Evolutionary conservation across 2,888 invertebrate species (phyloP).

Genomic region (Pelosia muscerda): DNA sequence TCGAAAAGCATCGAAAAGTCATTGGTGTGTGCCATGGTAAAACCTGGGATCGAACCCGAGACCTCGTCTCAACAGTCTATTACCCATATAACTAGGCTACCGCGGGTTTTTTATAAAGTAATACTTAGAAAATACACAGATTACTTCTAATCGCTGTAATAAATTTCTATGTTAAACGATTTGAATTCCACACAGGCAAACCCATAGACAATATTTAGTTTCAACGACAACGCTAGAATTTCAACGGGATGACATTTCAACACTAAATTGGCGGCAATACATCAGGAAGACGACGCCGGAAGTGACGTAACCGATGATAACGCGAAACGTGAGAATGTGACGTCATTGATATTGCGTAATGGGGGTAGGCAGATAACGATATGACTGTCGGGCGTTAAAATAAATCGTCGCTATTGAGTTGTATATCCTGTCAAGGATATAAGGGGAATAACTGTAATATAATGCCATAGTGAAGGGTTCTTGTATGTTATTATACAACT

Average conservation of each 20-base stretch:
- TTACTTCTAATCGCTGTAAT: too few relatives aligned
- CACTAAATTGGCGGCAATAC: constrained; percentile 28
- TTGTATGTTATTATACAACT: neutral
- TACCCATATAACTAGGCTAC: too few relatives aligned
- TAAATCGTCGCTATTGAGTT: constrained; percentile 9
- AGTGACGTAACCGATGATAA: constrained; percentile 27
- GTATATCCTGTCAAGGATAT: neutral
- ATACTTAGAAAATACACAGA: too few relatives aligned
- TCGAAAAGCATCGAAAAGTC: too few relatives aligned
- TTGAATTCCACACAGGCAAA: too few relatives aligned
- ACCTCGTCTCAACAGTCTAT: too few relatives aligned
- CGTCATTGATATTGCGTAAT: constrained; percentile 16
- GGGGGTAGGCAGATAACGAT: constrained; percentile 7
- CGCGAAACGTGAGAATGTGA: constrained; percentile 26
- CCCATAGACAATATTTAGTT: neutral
- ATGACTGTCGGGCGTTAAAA: constrained; percentile 8
- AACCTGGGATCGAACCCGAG: too few relatives aligned
- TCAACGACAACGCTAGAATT: constrained; percentile 4
- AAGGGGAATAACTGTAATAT: neutral
- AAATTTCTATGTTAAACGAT: too few relatives aligned
- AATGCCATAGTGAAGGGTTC: neutral
- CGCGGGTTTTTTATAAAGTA: too few relatives aligned
- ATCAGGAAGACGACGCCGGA: constrained; percentile 27
- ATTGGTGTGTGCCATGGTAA: too few relatives aligned
- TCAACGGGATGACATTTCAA: constrained; percentile 30